These are phyloP conservation scores for Aricia artaxerxes DNA, from an alignment of 2,888 invertebrate species.

Conservation along the genomic window DNA sequence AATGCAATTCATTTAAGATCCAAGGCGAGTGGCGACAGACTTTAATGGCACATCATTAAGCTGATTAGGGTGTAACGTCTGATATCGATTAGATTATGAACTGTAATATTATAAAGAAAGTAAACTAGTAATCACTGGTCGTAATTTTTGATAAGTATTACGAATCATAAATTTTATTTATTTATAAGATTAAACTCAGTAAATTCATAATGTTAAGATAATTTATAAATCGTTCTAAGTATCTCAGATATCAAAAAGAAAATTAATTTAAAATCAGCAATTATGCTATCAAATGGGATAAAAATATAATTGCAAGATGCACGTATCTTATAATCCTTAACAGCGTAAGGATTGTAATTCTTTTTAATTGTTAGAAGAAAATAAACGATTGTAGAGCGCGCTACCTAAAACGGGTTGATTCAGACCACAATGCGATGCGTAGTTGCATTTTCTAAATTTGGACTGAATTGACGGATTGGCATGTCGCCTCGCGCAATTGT, in stretches of 20 bases:
- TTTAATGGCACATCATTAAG: no score
- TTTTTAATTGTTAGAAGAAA: no score
- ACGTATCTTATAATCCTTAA: not conserved
- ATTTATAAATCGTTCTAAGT: not conserved
- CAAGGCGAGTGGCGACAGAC: no score
- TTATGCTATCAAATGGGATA: not conserved
- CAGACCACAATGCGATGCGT: no score
- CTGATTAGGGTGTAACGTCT: not conserved
- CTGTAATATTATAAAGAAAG: no score
- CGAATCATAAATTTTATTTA: conserved; percentile 7
- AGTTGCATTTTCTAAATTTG: no score
- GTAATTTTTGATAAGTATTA: not conserved
- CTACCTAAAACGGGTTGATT: no score
- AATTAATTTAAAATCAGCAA: not conserved
- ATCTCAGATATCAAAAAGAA: not conserved
- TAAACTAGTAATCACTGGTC: conserved; percentile 9
- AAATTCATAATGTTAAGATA: not conserved
- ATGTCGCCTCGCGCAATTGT: no score
- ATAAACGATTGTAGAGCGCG: no score
- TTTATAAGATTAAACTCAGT: not conserved
- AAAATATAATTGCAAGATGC: not conserved
- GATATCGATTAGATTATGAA: conserved; percentile 21
- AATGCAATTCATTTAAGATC: no score
- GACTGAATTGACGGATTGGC: no score
- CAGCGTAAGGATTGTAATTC: no score